Percentiles rank a stretch among this genome's conserved stretches.
Evolutionary conservation across 2,113 vertebrate species (phyloP).

Genomic region (Mixornis gularis): DNA sequence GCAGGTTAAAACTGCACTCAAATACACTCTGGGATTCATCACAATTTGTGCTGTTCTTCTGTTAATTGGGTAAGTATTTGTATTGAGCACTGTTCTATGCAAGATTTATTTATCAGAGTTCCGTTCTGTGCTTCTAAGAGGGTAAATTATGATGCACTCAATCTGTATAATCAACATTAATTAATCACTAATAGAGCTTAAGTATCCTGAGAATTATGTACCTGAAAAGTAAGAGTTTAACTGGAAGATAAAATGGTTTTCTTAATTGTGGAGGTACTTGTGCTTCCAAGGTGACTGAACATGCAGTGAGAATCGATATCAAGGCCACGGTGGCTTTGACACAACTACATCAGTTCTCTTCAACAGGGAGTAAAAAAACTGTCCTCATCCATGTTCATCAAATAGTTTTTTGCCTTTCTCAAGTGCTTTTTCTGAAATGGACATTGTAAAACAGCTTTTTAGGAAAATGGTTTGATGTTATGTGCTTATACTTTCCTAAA

Average conservation of each 20-base stretch:
- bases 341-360: not conserved
- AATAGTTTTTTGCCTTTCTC: not conserved
- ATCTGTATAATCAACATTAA: not conserved
- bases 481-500: not conserved
- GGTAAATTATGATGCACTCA: not conserved
- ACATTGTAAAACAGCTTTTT: not conserved
- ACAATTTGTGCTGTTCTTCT: constrained; percentile 87
- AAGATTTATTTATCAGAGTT: not conserved
- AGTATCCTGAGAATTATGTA: not conserved
- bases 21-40: constrained; percentile 88
- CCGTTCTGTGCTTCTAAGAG: not conserved
- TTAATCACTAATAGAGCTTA: not conserved
- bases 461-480: not conserved
- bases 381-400: not conserved
- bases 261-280: not conserved
- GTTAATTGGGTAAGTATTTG: constrained; percentile 90
- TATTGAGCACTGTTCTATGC: not conserved
- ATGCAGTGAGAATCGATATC: not conserved
- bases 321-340: not conserved
- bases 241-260: not conserved
- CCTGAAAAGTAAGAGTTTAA: not conserved
- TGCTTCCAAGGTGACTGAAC: not conserved
- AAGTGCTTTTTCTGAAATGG: not conserved
- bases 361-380: not conserved
- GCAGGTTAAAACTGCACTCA: constrained; percentile 93